Evolutionary conservation across 2,888 invertebrate genomes (phyloP), one percentile per base, ranked within the genome.

Genomic region (Leptothorax acervorum): DNA sequence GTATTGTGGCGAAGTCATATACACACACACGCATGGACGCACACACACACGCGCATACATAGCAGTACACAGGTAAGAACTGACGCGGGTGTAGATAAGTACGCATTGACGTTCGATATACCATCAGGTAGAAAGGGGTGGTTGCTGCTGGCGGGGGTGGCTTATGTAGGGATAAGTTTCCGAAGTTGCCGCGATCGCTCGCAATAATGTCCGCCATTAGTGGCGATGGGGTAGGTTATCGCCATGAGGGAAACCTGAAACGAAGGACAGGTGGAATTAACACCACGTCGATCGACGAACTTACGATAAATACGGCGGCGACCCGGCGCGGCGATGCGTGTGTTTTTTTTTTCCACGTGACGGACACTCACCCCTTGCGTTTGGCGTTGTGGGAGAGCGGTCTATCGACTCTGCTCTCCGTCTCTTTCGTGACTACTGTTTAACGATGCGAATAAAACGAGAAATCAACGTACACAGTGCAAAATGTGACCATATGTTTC

Each of bases 181-280:
- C 90, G 85, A 93, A 93, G 92, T 92, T 92, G 85, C 70, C 83
- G 84, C 87, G 92, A 91, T 91, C 89, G 92, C 90, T 89, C 90
- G 89, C 92, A 92, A 92, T 92, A 91, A 92, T 91, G 91, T 91
- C 89, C 89, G 92, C 90, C 92, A 92, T 93, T 93, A 92, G 89
- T 86, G 90, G 84, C 90, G 89, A 91, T 91, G 87, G 90, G 87
- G 83, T 90, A 89, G 90, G 88, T 90, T 91, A 89, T 91, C 90
- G 89, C 87, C 87, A 86, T 79, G 90, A 87, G 90, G 89, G 90
- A 90, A 90, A 88, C 86, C 88, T 85, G 85, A 87, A 89, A 87
- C 88, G 87, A 91, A 91, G 92, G 91, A 93, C 92, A 92, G 92
- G 90, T 91, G 92, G 92, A 91, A 93, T 93, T 92, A 93, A 92